Base-by-base conservation (phyloP, 2,113 vertebrate species). In the Tetrax tetrax region DNA sequence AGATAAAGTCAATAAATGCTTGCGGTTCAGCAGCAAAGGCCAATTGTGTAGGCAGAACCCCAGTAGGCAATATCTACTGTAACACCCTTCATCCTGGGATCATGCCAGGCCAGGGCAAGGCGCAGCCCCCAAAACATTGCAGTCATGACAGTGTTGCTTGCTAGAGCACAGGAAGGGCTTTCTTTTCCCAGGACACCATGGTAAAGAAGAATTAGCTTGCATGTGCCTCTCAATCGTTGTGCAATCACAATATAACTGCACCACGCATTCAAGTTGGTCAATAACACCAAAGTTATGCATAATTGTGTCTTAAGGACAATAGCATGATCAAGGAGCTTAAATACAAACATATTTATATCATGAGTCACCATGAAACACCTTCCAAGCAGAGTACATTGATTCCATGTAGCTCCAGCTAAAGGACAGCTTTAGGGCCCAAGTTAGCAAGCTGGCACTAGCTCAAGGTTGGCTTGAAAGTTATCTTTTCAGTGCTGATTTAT, bases 1-100 rank as follows among this genome's bases (percentile, higher is more conserved):
- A 91, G 80, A 79, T 71, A 80, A 95, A 96, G 79, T 83, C 83
- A 89, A 71, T 93, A 94, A 97, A 59, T 75, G 78, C 72, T 96
- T 96, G 76, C 17, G 8, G 54, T 74, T 94, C 86, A 66, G 79
- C 59, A 91, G 66, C 79, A 70, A 56, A 89, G 61, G 79, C 76
- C 76, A 92, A 24, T 11, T 4, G 0, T 63, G 41, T 43, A 85
- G 75, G 60, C 45, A 95, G 65, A 93, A 81, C 29, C 21, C 51
- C 48, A 65, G 57, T 2, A n/a, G 24, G 23, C 45, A 57, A 64
- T 37, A 41, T 14, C 74, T 89, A 6, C 28, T 31, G 8, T 61
- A 91, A 71, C 13, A 65, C 21, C 38, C 43, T 89, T 87, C 78
- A 69, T 45, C 45, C 25, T 41, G 20, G 23, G 31, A 68, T 60